These are phyloP conservation scores for Colaptes auratus DNA, from an alignment of 2,113 vertebrate genomes.

Conservation along the genomic window DNA sequence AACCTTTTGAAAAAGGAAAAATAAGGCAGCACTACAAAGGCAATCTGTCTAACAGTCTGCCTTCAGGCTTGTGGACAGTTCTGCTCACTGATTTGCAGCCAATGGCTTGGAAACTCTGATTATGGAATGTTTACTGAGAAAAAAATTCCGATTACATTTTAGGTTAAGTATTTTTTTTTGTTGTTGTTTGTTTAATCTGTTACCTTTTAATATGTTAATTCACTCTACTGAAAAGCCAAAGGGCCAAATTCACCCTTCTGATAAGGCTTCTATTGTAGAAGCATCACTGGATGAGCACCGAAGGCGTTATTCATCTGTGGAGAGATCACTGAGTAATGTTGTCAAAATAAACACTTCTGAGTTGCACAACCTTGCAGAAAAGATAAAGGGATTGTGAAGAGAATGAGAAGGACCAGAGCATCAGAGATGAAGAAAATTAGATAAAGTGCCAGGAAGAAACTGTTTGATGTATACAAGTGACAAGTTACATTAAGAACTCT, in stretches of 20 bases:
- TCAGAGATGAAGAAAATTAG: slow-evolving; percentile 57
- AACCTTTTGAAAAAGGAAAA: not conserved
- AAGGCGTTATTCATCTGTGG: slow-evolving; percentile 39
- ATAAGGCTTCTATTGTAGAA: slow-evolving; percentile 45
- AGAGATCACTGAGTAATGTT: slow-evolving; percentile 23
- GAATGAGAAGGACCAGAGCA: slow-evolving; percentile 48
- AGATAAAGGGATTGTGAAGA: slow-evolving; percentile 54
- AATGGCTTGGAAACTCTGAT: not conserved
- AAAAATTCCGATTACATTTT: slow-evolving; percentile 45
- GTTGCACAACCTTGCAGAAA: slow-evolving; percentile 24
- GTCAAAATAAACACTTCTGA: slow-evolving; percentile 35
- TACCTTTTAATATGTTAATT: slow-evolving; percentile 66
- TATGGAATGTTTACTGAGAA: slow-evolving; percentile 17
- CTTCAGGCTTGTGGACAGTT: slow-evolving; percentile 1
- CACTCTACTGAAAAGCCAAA: slow-evolving; percentile 41
- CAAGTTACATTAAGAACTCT: slow-evolving; percentile 59
- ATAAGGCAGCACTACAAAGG: slow-evolving; percentile 35
- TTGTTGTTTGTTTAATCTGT: not conserved
- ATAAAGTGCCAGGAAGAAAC: slow-evolving; percentile 58
- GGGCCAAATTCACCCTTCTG: slow-evolving; percentile 30
- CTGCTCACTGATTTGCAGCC: slow-evolving; percentile 22
- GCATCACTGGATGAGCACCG: slow-evolving; percentile 8
- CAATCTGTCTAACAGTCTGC: not conserved
- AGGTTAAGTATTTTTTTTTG: slow-evolving; percentile 7
- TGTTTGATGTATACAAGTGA: slow-evolving; percentile 65